Evolutionary conservation across 2,888 invertebrate genomes (phyloP).

Genomic region (Eristalis intricaria): DNA sequence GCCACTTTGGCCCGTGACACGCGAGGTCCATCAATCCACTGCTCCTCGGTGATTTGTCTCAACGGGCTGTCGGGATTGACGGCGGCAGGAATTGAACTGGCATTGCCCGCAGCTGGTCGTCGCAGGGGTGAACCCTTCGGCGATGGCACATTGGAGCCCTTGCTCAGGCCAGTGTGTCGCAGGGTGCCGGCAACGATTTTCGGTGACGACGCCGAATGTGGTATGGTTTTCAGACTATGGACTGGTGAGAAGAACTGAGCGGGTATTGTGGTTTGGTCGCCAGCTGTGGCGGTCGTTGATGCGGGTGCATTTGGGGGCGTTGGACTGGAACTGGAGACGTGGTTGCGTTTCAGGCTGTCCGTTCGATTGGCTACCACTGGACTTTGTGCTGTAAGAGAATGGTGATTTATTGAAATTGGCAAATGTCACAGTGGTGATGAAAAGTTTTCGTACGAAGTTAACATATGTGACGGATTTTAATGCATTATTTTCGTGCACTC

Average conservation of each 20-base stretch:
- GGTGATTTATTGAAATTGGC: slow-evolving; percentile 9
- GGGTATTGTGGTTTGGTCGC: slow-evolving; percentile 63
- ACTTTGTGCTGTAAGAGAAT: slow-evolving; percentile 75
- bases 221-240: slow-evolving; percentile 76
- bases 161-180: slow-evolving; percentile 75
- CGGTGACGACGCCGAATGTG: slow-evolving; percentile 75
- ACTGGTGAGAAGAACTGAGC: slow-evolving; percentile 75
- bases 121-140: slow-evolving; percentile 83
- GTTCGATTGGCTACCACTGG: slow-evolving; percentile 75
- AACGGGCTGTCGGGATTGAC: slow-evolving; percentile 80
- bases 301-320: slow-evolving; percentile 69
- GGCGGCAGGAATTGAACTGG: slow-evolving; percentile 74
- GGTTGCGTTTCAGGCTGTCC: slow-evolving; percentile 77
- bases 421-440: background rate
- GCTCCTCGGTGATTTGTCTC: slow-evolving; percentile 88
- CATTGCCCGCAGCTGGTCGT: slow-evolving; percentile 76
- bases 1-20: slow-evolving; percentile 92
- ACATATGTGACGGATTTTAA: background rate
- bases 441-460: slow-evolving; percentile 6
- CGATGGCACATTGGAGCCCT: slow-evolving; percentile 82
- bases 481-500: no score
- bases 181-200: slow-evolving; percentile 76
- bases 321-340: slow-evolving; percentile 72
- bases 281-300: slow-evolving; percentile 26
- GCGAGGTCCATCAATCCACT: slow-evolving; percentile 98